Conservation (phyloP, 2,113 vertebrate species). For the Datnioides undecimradiatus region DNA sequence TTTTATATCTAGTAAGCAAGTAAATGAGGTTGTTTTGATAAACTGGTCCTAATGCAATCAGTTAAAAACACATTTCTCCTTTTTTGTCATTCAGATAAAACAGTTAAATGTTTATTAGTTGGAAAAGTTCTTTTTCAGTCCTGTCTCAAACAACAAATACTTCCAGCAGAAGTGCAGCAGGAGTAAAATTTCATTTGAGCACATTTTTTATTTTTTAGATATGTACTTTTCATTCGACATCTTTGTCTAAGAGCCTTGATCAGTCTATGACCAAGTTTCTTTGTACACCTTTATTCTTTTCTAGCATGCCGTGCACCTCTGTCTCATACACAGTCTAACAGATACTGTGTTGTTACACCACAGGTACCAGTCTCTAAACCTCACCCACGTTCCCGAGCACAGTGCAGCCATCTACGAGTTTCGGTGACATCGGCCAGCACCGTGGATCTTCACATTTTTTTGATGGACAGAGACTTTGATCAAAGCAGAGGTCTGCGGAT, state of each 20-base stretch:
- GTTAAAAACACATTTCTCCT: neutral
- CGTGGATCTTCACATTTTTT: conserved; percentile 50
- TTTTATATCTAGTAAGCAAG: neutral
- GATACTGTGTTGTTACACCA: neutral
- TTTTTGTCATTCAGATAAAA: neutral
- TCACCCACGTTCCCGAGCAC: conserved; percentile 98
- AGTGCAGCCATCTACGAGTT: conserved; percentile 99
- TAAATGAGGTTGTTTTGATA: neutral
- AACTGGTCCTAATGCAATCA: neutral
- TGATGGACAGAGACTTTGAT: conserved; percentile 51
- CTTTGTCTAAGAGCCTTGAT: too few species aligned
- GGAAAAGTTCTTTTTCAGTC: neutral
- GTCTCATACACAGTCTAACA: neutral
- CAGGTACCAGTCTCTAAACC: conserved; percentile 99
- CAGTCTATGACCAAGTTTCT: neutral
- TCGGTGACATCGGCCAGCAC: conserved; percentile 88
- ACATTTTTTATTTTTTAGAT: too few species aligned
- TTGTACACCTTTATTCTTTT: neutral
- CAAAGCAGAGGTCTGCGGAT: conserved; percentile 63
- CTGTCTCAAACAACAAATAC: neutral
- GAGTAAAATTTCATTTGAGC: too few species aligned
- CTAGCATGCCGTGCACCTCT: neutral
- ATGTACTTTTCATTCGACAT: too few species aligned
- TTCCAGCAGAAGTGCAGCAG: too few species aligned
- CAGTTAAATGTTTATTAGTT: neutral